Conservation (phyloP, 2,888 invertebrate species). For the Drosophila parthenogenetica region DNA sequence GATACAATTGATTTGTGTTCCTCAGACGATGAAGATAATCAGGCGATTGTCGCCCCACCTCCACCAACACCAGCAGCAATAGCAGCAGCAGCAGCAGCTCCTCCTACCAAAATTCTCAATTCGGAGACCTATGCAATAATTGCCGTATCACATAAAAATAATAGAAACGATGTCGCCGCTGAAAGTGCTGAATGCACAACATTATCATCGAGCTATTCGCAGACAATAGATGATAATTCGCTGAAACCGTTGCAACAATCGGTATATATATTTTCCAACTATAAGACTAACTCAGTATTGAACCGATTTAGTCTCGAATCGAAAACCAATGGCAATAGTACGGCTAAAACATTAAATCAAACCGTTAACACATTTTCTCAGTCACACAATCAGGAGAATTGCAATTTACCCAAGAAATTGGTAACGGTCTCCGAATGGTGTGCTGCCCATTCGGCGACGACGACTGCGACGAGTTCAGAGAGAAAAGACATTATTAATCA, state of each 20-base stretch:
- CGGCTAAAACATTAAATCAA: conserved; percentile 48
- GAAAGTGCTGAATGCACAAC: conserved; percentile 36
- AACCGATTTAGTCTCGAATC: conserved; percentile 62
- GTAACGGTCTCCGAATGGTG: conserved; percentile 68
- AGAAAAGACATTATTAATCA: conserved; percentile 60
- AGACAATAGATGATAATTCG: conserved; percentile 53
- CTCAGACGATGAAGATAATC: conserved; percentile 88
- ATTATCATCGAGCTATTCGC: conserved; percentile 35
- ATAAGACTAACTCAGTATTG: conserved; percentile 77
- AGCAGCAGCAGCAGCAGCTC: background rate
- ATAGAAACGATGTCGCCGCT: conserved; percentile 19
- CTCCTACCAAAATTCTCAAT: conserved; percentile 34
- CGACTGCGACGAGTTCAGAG: conserved; percentile 53
- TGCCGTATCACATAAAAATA: conserved; percentile 48
- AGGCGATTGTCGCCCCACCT: conserved; percentile 18
- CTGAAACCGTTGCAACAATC: conserved; percentile 83
- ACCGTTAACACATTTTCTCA: conserved; percentile 58
- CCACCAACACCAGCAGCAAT: background rate
- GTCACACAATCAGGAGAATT: conserved; percentile 81
- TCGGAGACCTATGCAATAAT: conserved; percentile 48
- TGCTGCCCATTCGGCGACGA: conserved; percentile 52
- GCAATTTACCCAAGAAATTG: conserved; percentile 65
- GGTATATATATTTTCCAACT: conserved; percentile 83
- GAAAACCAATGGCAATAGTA: conserved; percentile 51
- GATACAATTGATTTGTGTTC: conserved; percentile 89